These are phyloP conservation scores for Latrodectus geometricus DNA, from an alignment of 1,140 invertebrate genomes.

Conservation along the genomic window DNA sequence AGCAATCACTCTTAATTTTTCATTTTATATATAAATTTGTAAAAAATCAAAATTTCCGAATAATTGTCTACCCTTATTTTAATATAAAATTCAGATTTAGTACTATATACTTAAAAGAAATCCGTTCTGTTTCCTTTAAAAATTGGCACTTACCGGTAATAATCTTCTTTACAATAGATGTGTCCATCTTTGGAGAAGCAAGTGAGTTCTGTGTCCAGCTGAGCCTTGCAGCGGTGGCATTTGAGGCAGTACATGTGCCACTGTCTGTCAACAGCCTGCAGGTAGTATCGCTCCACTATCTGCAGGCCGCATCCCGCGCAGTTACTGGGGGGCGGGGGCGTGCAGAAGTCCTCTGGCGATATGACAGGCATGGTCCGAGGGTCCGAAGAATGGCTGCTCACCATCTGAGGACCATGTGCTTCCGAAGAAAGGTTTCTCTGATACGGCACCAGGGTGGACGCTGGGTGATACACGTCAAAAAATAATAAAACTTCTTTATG, in stretches of 20 bases:
- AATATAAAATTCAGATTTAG: not conserved
- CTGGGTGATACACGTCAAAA: not conserved
- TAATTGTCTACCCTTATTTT: not conserved
- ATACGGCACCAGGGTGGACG: conserved; percentile 22
- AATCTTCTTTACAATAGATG: conserved; percentile 97
- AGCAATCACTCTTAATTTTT: too few species aligned
- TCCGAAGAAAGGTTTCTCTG: conserved; percentile 6
- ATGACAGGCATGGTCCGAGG: conserved; percentile 31
- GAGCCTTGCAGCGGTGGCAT: conserved; percentile 86
- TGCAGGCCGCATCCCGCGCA: conserved; percentile 86
- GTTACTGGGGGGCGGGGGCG: conserved; percentile 12
- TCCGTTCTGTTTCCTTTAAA: not conserved
- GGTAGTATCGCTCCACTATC: conserved; percentile 89
- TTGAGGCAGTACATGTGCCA: conserved; percentile 85
- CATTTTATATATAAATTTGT: too few species aligned
- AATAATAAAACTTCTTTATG: not conserved
- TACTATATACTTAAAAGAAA: not conserved
- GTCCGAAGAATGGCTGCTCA: conserved; percentile 4
- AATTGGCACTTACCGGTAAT: conserved; percentile 87
- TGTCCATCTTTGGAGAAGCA: conserved; percentile 93
- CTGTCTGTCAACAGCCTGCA: conserved; percentile 87
- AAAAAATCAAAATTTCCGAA: not conserved
- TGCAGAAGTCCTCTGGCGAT: conserved; percentile 4
- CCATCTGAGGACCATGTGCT: conserved; percentile 18
- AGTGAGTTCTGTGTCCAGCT: conserved; percentile 88